Evolutionary conservation across 2,113 vertebrate genomes (phyloP).

Genomic region (Neodon shergylaensis): DNA sequence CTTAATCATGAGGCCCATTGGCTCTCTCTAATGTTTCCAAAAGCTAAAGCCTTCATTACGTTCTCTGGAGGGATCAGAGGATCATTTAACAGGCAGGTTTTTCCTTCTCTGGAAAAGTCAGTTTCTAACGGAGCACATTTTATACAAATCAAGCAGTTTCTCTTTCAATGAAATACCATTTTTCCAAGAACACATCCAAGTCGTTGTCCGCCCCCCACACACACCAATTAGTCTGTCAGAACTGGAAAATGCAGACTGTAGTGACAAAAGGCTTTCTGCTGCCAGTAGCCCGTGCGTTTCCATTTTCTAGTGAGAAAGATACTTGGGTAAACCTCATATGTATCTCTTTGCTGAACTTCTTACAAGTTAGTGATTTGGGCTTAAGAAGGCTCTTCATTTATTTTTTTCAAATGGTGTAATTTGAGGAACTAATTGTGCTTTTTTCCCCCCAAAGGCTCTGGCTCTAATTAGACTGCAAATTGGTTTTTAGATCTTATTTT

Average conservation of each 20-base stretch:
- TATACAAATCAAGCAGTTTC: constrained; percentile 63
- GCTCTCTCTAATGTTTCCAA: constrained; percentile 26
- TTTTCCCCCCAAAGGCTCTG: constrained; percentile 53
- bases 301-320: constrained; percentile 59
- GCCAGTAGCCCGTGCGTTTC: constrained; percentile 47
- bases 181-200: constrained; percentile 56
- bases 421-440: constrained; percentile 1
- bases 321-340: constrained; percentile 47
- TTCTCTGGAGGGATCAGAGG: constrained; percentile 55
- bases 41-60: constrained; percentile 70
- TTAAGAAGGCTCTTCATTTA: constrained; percentile 56
- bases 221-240: constrained; percentile 47
- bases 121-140: constrained; percentile 62
- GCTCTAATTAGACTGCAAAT: constrained; percentile 1
- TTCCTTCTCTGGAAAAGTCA: constrained; percentile 62
- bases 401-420: constrained; percentile 47
- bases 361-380: constrained; percentile 44
- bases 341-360: constrained; percentile 52
- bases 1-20: neutral
- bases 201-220: neutral
- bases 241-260: constrained; percentile 52
- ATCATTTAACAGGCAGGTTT: constrained; percentile 55
- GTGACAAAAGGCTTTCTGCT: constrained; percentile 65
- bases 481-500: neutral
- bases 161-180: constrained; percentile 62